phyloP scores from a whole-genome alignment of 2,797 vertebrate species.

The Clarias platycephalus region DNA sequence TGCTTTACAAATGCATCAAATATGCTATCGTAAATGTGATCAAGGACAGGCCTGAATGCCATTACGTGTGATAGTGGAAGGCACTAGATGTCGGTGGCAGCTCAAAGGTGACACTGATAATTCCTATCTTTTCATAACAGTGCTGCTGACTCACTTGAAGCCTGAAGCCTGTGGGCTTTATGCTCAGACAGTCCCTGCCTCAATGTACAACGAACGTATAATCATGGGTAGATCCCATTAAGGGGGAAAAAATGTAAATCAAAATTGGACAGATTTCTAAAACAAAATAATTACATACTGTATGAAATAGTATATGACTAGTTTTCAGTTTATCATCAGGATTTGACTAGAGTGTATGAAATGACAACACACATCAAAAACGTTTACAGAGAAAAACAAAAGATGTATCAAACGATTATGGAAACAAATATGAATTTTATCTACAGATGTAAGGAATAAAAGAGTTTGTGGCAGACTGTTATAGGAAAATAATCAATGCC shows the following conservation, averaged over 20 bases:
- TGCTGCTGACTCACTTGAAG: conserved; percentile 57
- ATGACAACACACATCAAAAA: neutral
- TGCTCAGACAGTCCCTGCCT: neutral
- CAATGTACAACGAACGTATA: neutral
- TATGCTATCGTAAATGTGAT: conserved; percentile 87
- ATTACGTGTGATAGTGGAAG: conserved; percentile 78
- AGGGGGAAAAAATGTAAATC: neutral
- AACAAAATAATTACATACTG: neutral
- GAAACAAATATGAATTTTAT: neutral
- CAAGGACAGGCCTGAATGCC: conserved; percentile 79
- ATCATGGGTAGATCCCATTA: neutral
- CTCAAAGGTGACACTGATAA: conserved; percentile 89
- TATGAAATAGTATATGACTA: neutral
- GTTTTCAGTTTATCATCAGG: neutral
- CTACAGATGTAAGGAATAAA: neutral
- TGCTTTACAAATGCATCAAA: conserved; percentile 89
- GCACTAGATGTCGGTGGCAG: conserved; percentile 79
- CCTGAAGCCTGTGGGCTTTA: conserved; percentile 10
- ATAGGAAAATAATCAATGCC: neutral
- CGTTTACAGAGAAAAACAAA: neutral
- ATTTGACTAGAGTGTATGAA: neutral
- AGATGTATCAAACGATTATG: neutral
- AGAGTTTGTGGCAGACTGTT: neutral
- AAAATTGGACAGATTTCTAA: neutral
- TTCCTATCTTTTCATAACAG: conserved; percentile 72